Percentiles rank a stretch among this genome's conserved stretches.
Evolutionary conservation across 2,113 vertebrate species (phyloP).

Genomic region (Ceyx cyanopectus): DNA sequence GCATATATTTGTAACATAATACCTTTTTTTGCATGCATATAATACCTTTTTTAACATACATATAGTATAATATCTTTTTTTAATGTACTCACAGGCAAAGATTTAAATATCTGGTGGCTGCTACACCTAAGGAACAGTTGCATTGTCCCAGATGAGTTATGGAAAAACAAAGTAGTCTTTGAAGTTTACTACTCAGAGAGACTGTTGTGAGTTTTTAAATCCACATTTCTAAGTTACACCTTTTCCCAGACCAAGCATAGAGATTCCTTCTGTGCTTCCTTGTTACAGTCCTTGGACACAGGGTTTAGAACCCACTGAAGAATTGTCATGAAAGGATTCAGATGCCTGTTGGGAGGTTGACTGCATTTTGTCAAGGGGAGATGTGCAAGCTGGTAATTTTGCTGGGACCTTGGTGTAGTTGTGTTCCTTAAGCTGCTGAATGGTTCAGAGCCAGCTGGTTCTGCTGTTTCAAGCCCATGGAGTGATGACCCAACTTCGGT

Average conservation of each 20-base stretch:
- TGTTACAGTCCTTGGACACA: not conserved
- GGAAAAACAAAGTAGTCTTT: not conserved
- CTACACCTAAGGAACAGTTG: not conserved
- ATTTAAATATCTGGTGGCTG: not conserved
- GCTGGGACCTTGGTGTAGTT: not conserved
- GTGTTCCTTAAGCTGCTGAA: not conserved
- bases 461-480: not conserved
- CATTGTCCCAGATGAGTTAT: not conserved
- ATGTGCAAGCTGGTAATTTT: not conserved
- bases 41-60: too few relatives aligned
- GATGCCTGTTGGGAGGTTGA: not conserved
- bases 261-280: not conserved
- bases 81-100: not conserved
- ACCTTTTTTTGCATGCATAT: not conserved
- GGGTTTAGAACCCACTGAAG: not conserved
- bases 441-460: not conserved
- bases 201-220: not conserved
- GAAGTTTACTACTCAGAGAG: not conserved
- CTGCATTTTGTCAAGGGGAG: not conserved
- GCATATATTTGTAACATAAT: not conserved
- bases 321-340: not conserved
- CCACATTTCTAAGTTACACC: not conserved
- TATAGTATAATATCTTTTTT: not conserved
- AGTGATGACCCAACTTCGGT: not conserved
- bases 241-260: not conserved